Percentiles rank a stretch among this genome's conserved stretches.
Conservation (phyloP, 2,113 vertebrate species). For the Hypocryptadius cinnamomeus region DNA sequence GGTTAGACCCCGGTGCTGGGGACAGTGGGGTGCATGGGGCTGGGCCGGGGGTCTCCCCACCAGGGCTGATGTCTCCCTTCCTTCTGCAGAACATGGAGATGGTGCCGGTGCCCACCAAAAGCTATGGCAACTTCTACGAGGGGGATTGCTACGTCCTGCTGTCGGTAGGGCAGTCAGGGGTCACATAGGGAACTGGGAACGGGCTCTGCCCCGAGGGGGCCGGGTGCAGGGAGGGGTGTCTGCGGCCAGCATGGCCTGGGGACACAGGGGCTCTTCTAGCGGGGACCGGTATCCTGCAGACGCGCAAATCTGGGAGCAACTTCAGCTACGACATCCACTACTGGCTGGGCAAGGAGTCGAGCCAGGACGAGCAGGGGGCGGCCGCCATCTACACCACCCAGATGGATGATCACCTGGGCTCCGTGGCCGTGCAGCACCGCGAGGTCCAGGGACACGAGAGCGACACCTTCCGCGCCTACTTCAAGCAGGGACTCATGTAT, state of each 20-base stretch:
- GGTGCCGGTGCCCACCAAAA: slow-evolving; percentile 74
- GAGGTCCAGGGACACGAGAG: slow-evolving; percentile 82
- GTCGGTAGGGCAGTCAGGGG: slow-evolving; percentile 63
- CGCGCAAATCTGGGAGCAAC: slow-evolving; percentile 68
- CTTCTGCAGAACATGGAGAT: slow-evolving; percentile 79
- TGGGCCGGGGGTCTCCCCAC: accelerated
- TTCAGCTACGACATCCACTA: slow-evolving; percentile 82
- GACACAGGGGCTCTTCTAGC: background rate
- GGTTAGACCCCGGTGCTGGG: background rate
- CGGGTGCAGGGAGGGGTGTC: background rate
- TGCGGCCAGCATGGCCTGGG: background rate
- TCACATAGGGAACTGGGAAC: accelerated
- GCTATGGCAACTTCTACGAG: slow-evolving; percentile 77
- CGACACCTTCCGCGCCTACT: slow-evolving; percentile 75
- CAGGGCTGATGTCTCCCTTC: background rate
- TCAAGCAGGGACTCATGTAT: slow-evolving; percentile 83
- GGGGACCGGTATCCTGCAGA: slow-evolving; percentile 45
- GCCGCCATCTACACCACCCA: slow-evolving; percentile 80
- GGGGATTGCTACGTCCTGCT: slow-evolving; percentile 84
- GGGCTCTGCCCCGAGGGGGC: background rate
- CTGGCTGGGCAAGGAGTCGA: slow-evolving; percentile 78
- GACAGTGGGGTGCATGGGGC: accelerated
- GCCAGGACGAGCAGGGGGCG: slow-evolving; percentile 81
- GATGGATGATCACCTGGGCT: slow-evolving; percentile 80
- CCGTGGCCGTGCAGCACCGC: slow-evolving; percentile 76